Evolutionary conservation across 2,888 invertebrate species (phyloP), one percentile per base, ranked within the genome.

Genomic region (Caenorhabditis plicata): DNA sequence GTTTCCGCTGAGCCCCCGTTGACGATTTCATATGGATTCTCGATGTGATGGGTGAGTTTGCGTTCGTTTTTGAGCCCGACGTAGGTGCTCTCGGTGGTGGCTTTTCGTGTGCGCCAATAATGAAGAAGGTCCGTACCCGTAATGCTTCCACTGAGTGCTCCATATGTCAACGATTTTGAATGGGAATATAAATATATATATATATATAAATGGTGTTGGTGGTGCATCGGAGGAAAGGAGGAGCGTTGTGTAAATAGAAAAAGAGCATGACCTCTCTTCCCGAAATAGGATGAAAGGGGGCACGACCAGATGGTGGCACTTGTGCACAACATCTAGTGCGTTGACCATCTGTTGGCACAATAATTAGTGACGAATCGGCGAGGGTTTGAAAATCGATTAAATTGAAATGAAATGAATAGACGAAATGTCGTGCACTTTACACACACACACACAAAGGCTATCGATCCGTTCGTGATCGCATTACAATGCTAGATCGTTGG

Each of bases 1-100:
- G 47, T 61, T 60, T 61, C 54, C 47, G 61, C 54, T 44, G 51
- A 61, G 61, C 40, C 54, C 49, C 60, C 32, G 17, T 36, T 15
- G 27, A 26, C 15, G 4, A 19, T n/a, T 15, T 9, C 19, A 22
- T 4, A 19, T 42, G 44, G 25, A 25, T 26, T 23, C 13, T 25
- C 26, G 26, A 23, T 4, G 20, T 23, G n/a, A 13, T 26, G 23
- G 49, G 54, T 54, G 17, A 33, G 54, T 38, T 29, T 9, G n/a
- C n/a, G n/a, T n/a, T n/a, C n/a, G n/a, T n/a, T n/a, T n/a, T 5
- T 45, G 45, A 44, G 50, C 49, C 45, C 19, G 45, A 29, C 23
- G 2, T 22, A 33, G 36, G 45, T 38, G 45, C 49, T 60, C 58
- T 53, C 22, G 49, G 53, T 32, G 45, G 49, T 49, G 19, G n/a